Percentiles rank a stretch among this genome's conserved stretches.
Conservation (phyloP, 1,140 invertebrate species). For the Megalonaias nervosa region DNA sequence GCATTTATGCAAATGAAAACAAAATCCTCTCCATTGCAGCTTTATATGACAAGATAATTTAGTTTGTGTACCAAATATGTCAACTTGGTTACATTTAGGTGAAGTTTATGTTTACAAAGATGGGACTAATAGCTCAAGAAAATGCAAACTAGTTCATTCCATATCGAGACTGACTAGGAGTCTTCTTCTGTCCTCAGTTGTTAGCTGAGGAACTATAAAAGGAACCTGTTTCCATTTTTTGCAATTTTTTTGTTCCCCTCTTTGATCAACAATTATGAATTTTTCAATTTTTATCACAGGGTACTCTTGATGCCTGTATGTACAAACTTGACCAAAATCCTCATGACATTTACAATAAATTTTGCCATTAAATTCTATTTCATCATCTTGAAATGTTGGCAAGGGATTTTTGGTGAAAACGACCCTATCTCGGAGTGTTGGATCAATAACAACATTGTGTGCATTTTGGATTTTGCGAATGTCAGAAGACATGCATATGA, state of each 20-base stretch:
- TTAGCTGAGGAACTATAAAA: conserved; percentile 34
- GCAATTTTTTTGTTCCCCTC: conserved; percentile 18
- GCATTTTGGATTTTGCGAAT: conserved; percentile 44
- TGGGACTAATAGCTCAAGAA: no score
- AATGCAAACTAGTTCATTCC: no score
- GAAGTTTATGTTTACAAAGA: no score
- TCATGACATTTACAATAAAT: conserved; percentile 52
- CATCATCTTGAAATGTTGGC: conserved; percentile 23
- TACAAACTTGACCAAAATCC: conserved; percentile 50
- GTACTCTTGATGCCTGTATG: conserved; percentile 38
- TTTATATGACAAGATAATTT: no score
- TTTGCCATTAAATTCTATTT: conserved; percentile 42
- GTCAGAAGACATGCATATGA: conserved; percentile 49
- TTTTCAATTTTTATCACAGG: conserved; percentile 51
- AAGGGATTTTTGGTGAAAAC: conserved; percentile 8
- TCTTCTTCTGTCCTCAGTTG: conserved; percentile 9
- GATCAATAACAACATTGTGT: conserved; percentile 46
- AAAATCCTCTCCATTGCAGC: no score
- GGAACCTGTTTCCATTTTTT: conserved; percentile 49
- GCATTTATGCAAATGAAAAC: no score
- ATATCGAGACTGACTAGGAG: no score
- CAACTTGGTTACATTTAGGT: no score
- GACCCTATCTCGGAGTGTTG: conserved; percentile 34
- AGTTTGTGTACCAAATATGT: no score
- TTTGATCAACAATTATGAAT: conserved; percentile 41